These are phyloP conservation scores for Malthinus flaveolus DNA, from an alignment of 2,888 invertebrate genomes.

Conservation along the genomic window DNA sequence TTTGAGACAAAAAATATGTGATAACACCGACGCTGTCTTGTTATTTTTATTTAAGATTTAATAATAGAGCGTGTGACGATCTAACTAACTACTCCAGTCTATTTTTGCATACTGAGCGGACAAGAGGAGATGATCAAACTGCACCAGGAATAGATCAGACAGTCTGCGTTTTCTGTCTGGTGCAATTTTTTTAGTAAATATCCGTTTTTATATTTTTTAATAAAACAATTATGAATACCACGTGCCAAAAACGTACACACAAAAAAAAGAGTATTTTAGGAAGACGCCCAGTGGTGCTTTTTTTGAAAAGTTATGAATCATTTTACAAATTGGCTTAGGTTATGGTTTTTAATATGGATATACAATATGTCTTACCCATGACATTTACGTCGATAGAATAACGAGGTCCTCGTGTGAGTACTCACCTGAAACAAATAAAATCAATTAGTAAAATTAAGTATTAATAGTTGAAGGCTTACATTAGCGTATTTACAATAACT, in stretches of 20 bases:
- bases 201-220: constrained; percentile 12
- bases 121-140: constrained; percentile 17
- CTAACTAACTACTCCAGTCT: constrained; percentile 28
- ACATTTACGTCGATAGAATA: not conserved
- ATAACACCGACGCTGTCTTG: constrained; percentile 19
- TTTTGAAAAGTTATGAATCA: constrained; percentile 11
- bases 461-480: too few species aligned
- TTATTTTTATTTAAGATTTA: constrained; percentile 25
- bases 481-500: too few species aligned
- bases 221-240: constrained; percentile 12
- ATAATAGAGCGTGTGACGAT: constrained; percentile 26
- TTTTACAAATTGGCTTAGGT: constrained; percentile 25
- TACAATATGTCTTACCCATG: not conserved
- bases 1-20: constrained; percentile 16
- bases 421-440: constrained; percentile 15
- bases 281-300: constrained; percentile 13
- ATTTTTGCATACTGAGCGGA: constrained; percentile 29
- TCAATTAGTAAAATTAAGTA: not conserved
- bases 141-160: constrained; percentile 26
- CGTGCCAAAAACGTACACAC: constrained; percentile 6
- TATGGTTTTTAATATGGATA: constrained; percentile 16
- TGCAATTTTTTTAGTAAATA: constrained; percentile 21
- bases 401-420: not conserved
- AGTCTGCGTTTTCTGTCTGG: constrained; percentile 30
- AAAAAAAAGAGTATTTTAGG: constrained; percentile 19